Evolutionary conservation across 2,113 vertebrate genomes (phyloP).

Genomic region (Haemorhous mexicanus): DNA sequence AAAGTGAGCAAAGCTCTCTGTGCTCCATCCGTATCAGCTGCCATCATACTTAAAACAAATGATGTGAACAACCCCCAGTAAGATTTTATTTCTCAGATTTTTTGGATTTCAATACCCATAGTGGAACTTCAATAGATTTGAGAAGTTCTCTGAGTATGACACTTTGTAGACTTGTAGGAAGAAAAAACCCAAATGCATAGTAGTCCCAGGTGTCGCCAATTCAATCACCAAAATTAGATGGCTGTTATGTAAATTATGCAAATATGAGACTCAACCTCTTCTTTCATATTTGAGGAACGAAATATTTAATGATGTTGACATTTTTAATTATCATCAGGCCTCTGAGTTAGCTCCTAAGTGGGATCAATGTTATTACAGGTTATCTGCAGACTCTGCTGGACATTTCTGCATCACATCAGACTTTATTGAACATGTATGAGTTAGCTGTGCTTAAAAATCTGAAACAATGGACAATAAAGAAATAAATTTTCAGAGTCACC

Average conservation of each 20-base stretch:
- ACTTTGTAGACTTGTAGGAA: background rate
- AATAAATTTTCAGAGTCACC: background rate
- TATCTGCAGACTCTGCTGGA: background rate
- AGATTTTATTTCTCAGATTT: background rate
- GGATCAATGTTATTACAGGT: background rate
- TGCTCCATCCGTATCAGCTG: background rate
- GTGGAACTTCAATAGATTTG: background rate
- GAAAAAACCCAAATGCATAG: background rate
- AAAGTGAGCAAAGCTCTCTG: background rate
- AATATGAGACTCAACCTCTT: conserved; percentile 34
- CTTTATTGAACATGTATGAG: background rate
- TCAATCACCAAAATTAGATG: conserved; percentile 45
- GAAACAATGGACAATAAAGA: background rate
- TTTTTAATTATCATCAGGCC: conserved; percentile 45
- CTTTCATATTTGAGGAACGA: background rate
- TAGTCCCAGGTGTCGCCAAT: conserved; percentile 38
- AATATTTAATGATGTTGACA: conserved; percentile 61
- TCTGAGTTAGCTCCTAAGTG: conserved; percentile 21
- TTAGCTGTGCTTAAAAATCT: background rate
- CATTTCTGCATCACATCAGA: background rate
- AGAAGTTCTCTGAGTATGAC: background rate
- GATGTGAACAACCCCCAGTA: background rate
- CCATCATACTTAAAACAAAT: background rate
- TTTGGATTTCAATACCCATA: background rate
- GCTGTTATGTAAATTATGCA: conserved; percentile 48